phyloP scores from a whole-genome alignment of 1,140 invertebrate species.

The Drosophila arawakana region DNA sequence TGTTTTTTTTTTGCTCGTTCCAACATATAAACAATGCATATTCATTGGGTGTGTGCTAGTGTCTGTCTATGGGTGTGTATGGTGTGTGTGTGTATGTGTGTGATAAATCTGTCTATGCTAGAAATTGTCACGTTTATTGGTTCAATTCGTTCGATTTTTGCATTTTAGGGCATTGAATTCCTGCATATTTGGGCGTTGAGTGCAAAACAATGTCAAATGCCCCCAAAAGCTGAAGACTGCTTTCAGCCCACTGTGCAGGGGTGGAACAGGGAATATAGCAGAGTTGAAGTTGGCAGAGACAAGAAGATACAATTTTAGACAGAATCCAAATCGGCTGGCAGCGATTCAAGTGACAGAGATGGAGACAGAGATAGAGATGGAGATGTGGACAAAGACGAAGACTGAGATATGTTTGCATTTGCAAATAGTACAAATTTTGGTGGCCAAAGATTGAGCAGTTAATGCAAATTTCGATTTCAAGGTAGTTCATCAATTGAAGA shows the following conservation, averaged over 20 bases:
- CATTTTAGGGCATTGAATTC: constrained; percentile 50
- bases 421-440: too few relatives aligned
- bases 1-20: constrained; percentile 6
- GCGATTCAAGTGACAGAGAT: background rate
- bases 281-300: background rate
- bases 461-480: background rate
- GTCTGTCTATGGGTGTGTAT: constrained; percentile 6
- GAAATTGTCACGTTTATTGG: constrained; percentile 62
- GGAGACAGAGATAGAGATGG: background rate
- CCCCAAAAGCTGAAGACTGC: constrained; percentile 13
- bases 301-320: background rate
- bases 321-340: background rate
- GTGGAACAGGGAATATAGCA: background rate
- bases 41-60: constrained; percentile 33
- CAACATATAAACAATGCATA: constrained; percentile 59
- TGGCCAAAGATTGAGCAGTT: background rate
- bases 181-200: constrained; percentile 41
- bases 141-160: constrained; percentile 32
- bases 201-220: constrained; percentile 51
- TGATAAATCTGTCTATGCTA: constrained; percentile 47
- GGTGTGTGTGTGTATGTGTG: constrained; percentile 9
- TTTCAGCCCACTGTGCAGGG: background rate
- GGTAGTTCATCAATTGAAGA: background rate
- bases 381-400: background rate
- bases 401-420: background rate